A percentile compares a stretch with the other conserved stretches of the same genome.
phyloP scores from a whole-genome alignment of 2,888 invertebrate species.

The Podotricha telesiphe region DNA sequence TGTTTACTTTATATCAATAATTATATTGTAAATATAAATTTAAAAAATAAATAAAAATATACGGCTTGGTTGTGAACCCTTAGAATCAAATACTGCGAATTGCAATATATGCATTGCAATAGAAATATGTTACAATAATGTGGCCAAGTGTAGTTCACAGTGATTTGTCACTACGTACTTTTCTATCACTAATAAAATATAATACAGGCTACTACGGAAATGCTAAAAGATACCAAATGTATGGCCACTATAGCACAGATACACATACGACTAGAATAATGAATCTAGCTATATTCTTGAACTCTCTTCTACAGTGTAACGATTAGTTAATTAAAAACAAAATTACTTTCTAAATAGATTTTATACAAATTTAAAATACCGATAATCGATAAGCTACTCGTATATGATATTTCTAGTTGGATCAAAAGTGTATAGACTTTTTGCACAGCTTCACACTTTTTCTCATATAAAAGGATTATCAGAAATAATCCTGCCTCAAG shows the following conservation, averaged over 20 bases:
- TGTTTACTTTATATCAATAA: no score
- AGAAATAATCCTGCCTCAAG: not conserved
- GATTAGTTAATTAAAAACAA: conserved; percentile 52
- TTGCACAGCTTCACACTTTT: not conserved
- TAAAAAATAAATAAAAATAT: no score
- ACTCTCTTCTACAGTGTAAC: conserved; percentile 64
- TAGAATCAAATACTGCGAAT: no score
- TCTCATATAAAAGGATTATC: not conserved
- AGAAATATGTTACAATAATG: no score
- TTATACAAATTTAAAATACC: not conserved
- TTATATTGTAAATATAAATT: no score
- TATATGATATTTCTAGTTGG: no score
- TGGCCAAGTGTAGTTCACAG: no score
- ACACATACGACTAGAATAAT: conserved; percentile 66
- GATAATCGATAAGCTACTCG: not conserved
- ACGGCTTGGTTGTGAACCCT: no score
- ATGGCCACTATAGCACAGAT: conserved; percentile 55
- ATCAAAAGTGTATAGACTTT: not conserved
- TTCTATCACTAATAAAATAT: not conserved
- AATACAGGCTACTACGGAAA: not conserved
- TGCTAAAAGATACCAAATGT: not conserved
- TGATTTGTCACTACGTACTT: not conserved
- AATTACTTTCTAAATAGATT: conserved; percentile 43
- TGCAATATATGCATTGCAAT: no score
- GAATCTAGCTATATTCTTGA: conserved; percentile 70